Evolutionary conservation across 1,140 invertebrate species (phyloP), one percentile per base, ranked within the genome.

Genomic region (Zaprionus inermis): DNA sequence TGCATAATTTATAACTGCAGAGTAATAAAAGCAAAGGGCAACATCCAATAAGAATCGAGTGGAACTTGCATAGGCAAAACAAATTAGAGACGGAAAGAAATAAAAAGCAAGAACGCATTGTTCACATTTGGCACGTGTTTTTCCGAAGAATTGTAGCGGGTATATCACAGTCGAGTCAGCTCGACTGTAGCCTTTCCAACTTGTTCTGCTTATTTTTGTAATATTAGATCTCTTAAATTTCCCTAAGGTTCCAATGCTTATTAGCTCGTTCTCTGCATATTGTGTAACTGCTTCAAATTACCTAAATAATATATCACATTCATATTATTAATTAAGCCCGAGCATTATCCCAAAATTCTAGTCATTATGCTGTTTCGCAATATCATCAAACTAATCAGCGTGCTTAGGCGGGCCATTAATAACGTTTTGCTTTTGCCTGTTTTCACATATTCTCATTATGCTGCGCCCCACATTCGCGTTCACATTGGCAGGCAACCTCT

Each of bases 381-480:
- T 16, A 32, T 74, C 66, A 63, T 58, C 52, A 16, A 63, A 54
- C 52, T 70, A 74, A 74, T 74, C 54, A 63, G 34, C 34, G 41
- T 52, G 30, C 44, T 32, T 57, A 38, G 49, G 11, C 9, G 22
- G 32, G 34, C 14, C 52, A 71, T 71, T 71, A 57, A 49, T 51
- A 65, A 51, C 32, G 12, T 52, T 58, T 74, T 69, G 5, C 30
- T 49, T 34, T 57, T 22, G 22, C 28, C 16, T 30, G n/a, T n/a
- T 18, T 34, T 32, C 10, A 1, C 32, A 36, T 44, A 28, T 58
- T 16, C 14, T 20, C 20, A 54, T 22, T 30, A 51, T 41, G 18
- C 56, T 38, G 24, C 44, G 34, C 46, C 30, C 41, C 41, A 60
- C 30, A 16, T 12, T 30, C 65, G n/a, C 71, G 68, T 73, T 73